These are phyloP conservation scores for Sisor rabdophorus DNA, from an alignment of 2,113 vertebrate genomes.

Conservation along the genomic window DNA sequence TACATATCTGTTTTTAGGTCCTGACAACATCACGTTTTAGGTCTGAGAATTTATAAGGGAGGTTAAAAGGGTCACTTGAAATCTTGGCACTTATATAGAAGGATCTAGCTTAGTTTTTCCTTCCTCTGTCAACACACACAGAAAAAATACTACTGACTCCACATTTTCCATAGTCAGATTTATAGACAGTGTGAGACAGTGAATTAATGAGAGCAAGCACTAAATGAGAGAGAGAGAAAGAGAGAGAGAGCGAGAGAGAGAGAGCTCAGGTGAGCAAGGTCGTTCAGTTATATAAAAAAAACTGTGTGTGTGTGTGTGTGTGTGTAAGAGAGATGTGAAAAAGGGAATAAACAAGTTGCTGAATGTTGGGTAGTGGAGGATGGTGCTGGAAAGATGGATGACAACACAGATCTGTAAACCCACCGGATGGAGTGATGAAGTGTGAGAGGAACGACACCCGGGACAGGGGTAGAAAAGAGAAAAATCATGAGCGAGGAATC, in stretches of 20 bases:
- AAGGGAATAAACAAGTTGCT: slow-evolving; percentile 27
- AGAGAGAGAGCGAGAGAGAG: too few relatives aligned
- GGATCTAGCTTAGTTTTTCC: too few relatives aligned
- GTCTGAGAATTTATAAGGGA: too few relatives aligned
- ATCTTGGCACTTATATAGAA: not conserved
- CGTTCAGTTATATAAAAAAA: too few relatives aligned
- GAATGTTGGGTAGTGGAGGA: slow-evolving; percentile 14
- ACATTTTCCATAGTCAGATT: slow-evolving; percentile 31
- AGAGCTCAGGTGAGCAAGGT: slow-evolving; percentile 50
- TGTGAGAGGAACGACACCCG: not conserved
- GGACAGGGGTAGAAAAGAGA: not conserved
- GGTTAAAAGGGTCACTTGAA: not conserved
- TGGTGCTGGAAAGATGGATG: not conserved
- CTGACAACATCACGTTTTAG: not conserved
- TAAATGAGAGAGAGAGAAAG: slow-evolving; percentile 34
- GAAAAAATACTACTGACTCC: too few relatives aligned
- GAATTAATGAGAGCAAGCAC: slow-evolving; percentile 21
- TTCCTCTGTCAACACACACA: too few relatives aligned
- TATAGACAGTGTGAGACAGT: slow-evolving; percentile 24
- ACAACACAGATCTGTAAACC: not conserved
- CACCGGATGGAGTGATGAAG: not conserved
- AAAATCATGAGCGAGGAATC: slow-evolving; percentile 6
- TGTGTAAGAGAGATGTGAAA: too few relatives aligned
- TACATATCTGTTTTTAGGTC: not conserved
- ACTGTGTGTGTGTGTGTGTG: too few relatives aligned